Conservation (phyloP, 2,113 vertebrate species). For the Columba livia region DNA sequence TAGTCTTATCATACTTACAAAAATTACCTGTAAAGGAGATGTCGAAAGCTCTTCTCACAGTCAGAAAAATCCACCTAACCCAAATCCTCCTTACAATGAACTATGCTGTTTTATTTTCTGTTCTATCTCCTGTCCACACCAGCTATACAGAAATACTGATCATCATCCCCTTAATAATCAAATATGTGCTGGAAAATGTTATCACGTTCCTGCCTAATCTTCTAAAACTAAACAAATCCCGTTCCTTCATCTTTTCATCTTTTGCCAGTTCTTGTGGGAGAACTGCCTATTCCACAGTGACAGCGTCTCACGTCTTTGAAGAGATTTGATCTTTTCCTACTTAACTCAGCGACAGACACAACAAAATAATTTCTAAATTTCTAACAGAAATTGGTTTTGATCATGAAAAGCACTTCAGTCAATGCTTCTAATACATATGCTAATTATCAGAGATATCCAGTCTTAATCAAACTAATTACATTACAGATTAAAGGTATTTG, state of each 20-base stretch:
- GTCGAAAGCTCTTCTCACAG: not conserved
- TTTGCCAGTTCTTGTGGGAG: slow-evolving; percentile 15
- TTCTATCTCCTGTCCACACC: not conserved
- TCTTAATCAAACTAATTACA: slow-evolving; percentile 66
- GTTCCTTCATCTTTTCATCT: slow-evolving; percentile 48
- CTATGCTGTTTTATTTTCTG: not conserved
- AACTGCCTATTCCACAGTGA: not conserved
- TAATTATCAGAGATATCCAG: slow-evolving; percentile 61
- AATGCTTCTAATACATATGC: slow-evolving; percentile 50
- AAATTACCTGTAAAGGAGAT: not conserved
- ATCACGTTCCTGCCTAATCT: slow-evolving; percentile 24
- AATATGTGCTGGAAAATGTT: slow-evolving; percentile 15
- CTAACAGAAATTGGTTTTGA: slow-evolving; percentile 17
- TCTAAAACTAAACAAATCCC: slow-evolving; percentile 51
- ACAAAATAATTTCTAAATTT: not conserved
- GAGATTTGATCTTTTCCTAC: slow-evolving; percentile 40
- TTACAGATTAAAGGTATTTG: slow-evolving; percentile 53
- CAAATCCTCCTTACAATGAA: not conserved
- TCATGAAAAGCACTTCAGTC: slow-evolving; percentile 44
- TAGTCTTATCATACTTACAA: not conserved
- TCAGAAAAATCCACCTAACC: not conserved
- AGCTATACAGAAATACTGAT: not conserved
- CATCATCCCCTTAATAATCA: slow-evolving; percentile 23
- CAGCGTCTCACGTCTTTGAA: not conserved
- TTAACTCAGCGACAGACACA: not conserved